Percentiles rank a stretch among this genome's conserved stretches.
Evolutionary conservation across 2,888 invertebrate genomes (phyloP).

Genomic region (Gnatocerus cornutus): DNA sequence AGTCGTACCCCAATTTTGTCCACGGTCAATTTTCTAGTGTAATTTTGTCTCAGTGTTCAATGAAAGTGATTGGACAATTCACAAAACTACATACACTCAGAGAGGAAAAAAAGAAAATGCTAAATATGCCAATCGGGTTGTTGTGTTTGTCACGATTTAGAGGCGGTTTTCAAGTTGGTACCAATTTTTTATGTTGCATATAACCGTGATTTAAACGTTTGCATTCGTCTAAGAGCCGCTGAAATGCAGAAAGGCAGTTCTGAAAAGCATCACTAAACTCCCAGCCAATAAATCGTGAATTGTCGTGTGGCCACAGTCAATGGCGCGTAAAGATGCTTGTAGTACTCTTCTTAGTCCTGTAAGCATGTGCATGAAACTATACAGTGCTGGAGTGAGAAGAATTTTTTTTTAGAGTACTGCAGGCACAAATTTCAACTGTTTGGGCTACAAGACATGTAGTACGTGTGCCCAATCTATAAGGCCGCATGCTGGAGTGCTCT

Average conservation of each 20-base stretch:
- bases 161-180: constrained; percentile 17
- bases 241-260: constrained; percentile 11
- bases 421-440: constrained; percentile 34
- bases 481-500: constrained; percentile 62
- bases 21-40: constrained; percentile 52
- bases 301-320: constrained; percentile 38
- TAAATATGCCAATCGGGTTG: constrained; percentile 54
- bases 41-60: constrained; percentile 52
- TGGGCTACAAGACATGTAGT: constrained; percentile 46
- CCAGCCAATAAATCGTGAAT: constrained; percentile 41
- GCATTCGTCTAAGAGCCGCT: no score
- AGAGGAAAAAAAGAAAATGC: constrained; percentile 41
- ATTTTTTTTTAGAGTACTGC: neutral
- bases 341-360: constrained; percentile 13
- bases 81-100: constrained; percentile 61
- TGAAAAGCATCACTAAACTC: constrained; percentile 23
- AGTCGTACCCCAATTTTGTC: constrained; percentile 53
- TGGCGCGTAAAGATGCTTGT: constrained; percentile 18
- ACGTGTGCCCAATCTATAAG: constrained; percentile 53
- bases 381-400: constrained; percentile 28
- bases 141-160: constrained; percentile 40
- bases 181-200: no score
- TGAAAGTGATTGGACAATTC: constrained; percentile 58
- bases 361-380: constrained; percentile 26
- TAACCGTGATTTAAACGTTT: no score